These are phyloP conservation scores for Rhinatrema bivittatum DNA, from an alignment of 2,797 vertebrate genomes.

Conservation along the genomic window DNA sequence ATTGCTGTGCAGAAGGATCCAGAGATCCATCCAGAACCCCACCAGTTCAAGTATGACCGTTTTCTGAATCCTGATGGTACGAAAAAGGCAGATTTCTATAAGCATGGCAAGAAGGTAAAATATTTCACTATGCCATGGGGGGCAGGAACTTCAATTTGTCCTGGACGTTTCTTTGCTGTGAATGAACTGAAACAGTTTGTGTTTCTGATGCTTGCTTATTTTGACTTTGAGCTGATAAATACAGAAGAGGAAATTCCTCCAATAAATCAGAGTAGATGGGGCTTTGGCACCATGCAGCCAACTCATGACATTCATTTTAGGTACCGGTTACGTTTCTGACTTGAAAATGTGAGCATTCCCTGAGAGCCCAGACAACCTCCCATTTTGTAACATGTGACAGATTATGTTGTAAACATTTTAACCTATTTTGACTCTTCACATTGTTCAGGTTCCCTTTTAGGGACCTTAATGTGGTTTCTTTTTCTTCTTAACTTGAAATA, in stretches of 20 bases:
- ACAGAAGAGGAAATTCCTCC: conserved; percentile 55
- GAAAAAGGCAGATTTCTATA: conserved; percentile 75
- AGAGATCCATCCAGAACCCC: conserved; percentile 73
- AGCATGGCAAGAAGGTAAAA: conserved; percentile 69
- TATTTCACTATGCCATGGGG: conserved; percentile 88
- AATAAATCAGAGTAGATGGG: conserved; percentile 65
- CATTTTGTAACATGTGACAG: too few species aligned
- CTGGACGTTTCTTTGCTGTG: conserved; percentile 76
- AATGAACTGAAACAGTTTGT: conserved; percentile 82
- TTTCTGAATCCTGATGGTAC: conserved; percentile 68
- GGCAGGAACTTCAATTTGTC: conserved; percentile 74
- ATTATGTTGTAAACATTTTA: too few species aligned
- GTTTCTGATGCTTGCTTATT: conserved; percentile 76
- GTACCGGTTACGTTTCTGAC: conserved; percentile 54
- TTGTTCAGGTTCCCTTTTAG: too few species aligned
- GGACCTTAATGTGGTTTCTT: too few species aligned
- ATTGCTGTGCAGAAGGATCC: conserved; percentile 70
- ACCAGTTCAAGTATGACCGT: conserved; percentile 70
- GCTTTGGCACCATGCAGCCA: conserved; percentile 79
- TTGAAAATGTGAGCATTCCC: too few species aligned
- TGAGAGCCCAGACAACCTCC: too few species aligned
- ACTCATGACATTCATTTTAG: conserved; percentile 58
- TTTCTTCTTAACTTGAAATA: too few species aligned
- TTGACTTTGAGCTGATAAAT: conserved; percentile 75
- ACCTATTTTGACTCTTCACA: too few species aligned